Conservation (phyloP, 2,113 vertebrate species). For the Toxotes chatareus region DNA sequence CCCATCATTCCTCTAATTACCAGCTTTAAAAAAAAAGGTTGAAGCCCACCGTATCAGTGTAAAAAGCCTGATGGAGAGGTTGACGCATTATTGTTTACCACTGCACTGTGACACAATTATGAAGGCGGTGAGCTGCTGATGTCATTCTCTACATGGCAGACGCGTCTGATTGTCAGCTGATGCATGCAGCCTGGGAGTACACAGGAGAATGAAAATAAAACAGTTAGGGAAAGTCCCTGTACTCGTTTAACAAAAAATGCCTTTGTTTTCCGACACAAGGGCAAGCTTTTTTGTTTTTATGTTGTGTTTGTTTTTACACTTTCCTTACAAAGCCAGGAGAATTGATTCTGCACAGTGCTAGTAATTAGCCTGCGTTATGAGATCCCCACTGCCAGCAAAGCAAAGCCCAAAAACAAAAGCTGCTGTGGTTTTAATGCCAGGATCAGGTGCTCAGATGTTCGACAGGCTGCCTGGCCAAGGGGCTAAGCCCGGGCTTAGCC, state of each 20-base stretch:
- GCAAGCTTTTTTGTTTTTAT: not conserved
- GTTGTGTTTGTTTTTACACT: not conserved
- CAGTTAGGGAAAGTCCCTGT: conserved; percentile 17
- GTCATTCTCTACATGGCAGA: conserved; percentile 9
- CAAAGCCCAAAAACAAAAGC: conserved; percentile 58
- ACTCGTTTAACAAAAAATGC: not conserved
- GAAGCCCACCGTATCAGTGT: not conserved
- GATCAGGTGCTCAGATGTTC: conserved; percentile 69
- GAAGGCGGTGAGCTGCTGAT: conserved; percentile 23
- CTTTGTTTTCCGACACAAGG: conserved; percentile 27
- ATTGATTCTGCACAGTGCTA: conserved; percentile 54
- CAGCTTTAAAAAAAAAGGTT: conserved; percentile 31
- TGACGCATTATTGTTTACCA: conserved; percentile 39
- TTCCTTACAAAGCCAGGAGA: conserved; percentile 44
- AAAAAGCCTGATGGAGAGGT: conserved; percentile 27
- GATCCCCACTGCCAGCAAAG: conserved; percentile 46
- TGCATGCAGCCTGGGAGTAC: conserved; percentile 4
- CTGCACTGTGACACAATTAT: conserved; percentile 9
- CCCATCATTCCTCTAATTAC: conserved; percentile 65
- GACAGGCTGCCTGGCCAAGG: conserved; percentile 50
- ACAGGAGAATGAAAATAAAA: not conserved
- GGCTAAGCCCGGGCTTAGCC: conserved; percentile 67
- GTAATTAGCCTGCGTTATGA: conserved; percentile 64
- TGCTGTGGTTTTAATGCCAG: conserved; percentile 57
- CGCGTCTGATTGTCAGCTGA: conserved; percentile 13